Evolutionary conservation across 2,797 vertebrate genomes (phyloP).

Genomic region (Rachycentron canadum): DNA sequence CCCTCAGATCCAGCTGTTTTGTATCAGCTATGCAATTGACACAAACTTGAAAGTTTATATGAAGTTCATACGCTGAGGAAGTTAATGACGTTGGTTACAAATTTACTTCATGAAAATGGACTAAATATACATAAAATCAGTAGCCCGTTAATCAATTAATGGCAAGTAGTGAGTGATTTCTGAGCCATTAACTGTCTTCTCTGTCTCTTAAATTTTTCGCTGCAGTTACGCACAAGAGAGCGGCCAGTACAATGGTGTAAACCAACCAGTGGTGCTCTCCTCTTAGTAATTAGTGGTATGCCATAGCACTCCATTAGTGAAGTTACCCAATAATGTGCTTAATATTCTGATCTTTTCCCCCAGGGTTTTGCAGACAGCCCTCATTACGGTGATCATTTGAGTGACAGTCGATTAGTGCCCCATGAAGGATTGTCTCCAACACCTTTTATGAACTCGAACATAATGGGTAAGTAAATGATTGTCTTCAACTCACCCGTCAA

Average conservation of each 20-base stretch:
- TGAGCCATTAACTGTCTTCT: not conserved
- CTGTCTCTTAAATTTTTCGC: constrained; percentile 21
- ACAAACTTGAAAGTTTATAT: constrained; percentile 9
- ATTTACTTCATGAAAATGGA: not conserved
- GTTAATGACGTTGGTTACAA: not conserved
- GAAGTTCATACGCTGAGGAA: not conserved
- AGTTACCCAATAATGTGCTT: constrained; percentile 90
- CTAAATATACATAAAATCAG: too few species aligned
- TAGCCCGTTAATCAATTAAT: not conserved
- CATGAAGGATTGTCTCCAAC: constrained; percentile 98
- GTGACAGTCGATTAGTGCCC: constrained; percentile 98
- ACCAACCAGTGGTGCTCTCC: constrained; percentile 81
- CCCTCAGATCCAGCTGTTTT: constrained; percentile 1
- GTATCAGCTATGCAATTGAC: not conserved
- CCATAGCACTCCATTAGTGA: constrained; percentile 89
- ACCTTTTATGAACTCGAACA: constrained; percentile 98
- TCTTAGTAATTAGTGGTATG: constrained; percentile 88
- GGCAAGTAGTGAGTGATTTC: constrained; percentile 6
- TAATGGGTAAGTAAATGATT: constrained; percentile 98
- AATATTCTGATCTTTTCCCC: constrained; percentile 91
- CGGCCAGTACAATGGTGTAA: constrained; percentile 77
- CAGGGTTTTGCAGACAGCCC: constrained; percentile 97
- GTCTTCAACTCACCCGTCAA: constrained; percentile 81
- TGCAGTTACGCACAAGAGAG: constrained; percentile 21
- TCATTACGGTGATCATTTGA: constrained; percentile 99